phyloP scores from a whole-genome alignment of 2,113 vertebrate species.

The Cervus canadensis region DNA sequence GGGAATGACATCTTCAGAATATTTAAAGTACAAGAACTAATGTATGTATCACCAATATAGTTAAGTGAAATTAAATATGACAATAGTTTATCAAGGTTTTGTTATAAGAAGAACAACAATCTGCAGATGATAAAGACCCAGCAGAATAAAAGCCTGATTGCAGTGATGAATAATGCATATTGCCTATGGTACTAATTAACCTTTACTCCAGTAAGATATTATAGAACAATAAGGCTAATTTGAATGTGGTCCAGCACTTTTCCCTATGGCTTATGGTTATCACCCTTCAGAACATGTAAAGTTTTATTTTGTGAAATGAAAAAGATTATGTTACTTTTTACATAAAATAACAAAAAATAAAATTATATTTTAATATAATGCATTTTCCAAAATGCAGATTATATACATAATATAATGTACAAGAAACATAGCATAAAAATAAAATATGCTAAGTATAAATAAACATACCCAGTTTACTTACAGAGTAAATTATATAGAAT shows the following conservation, averaged over 20 bases:
- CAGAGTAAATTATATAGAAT: not conserved
- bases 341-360: constrained; percentile 9
- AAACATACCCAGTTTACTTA: not conserved
- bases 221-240: constrained; percentile 79
- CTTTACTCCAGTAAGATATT: constrained; percentile 76
- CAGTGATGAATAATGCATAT: constrained; percentile 80
- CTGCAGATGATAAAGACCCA: constrained; percentile 62
- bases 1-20: constrained; percentile 15
- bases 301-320: constrained; percentile 54
- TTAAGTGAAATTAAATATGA: constrained; percentile 71
- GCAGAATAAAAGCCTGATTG: constrained; percentile 76
- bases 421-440: not conserved
- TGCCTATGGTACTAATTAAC: constrained; percentile 82
- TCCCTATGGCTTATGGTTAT: constrained; percentile 72
- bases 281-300: constrained; percentile 41
- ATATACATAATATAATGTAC: not conserved
- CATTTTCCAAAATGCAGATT: not conserved
- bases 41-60: constrained; percentile 60
- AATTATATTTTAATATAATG: not conserved
- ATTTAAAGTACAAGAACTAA: constrained; percentile 41
- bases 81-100: constrained; percentile 74
- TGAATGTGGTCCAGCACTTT: constrained; percentile 70
- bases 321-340: not conserved
- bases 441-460: not conserved
- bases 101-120: constrained; percentile 68